Evolutionary conservation across 2,113 vertebrate species (phyloP).

Genomic region (Phainopepla nitens): DNA sequence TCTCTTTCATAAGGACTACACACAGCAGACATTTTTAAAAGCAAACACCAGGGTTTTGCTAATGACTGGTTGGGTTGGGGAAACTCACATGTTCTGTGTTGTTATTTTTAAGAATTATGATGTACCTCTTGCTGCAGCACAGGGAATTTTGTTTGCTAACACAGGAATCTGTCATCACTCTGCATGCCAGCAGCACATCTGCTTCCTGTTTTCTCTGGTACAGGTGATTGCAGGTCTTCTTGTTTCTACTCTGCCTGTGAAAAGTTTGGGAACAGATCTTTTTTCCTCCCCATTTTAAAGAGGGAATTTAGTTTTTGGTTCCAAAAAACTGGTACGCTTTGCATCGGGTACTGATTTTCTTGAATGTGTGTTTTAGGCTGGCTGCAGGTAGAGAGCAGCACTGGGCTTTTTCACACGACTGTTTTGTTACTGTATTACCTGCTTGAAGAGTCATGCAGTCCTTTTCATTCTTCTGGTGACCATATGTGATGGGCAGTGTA

Average conservation of each 20-base stretch:
- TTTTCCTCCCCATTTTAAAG: background rate
- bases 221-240: background rate
- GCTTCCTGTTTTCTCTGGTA: conserved; percentile 39
- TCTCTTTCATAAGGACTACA: background rate
- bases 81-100: rapidly evolving
- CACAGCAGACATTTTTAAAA: background rate
- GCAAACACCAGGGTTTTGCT: background rate
- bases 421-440: background rate
- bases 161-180: background rate
- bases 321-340: background rate
- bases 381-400: background rate
- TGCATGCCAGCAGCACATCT: background rate
- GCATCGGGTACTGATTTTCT: background rate
- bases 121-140: background rate
- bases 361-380: background rate
- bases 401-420: background rate
- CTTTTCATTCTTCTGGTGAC: background rate
- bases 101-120: background rate
- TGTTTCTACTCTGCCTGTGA: background rate
- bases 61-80: background rate
- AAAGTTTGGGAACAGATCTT: background rate
- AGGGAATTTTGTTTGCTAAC: background rate
- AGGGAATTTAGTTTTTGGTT: background rate
- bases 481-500: background rate
- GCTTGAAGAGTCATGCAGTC: background rate